Base-by-base conservation (phyloP, 2,797 vertebrate species). In the Girardinus metallicus region DNA sequence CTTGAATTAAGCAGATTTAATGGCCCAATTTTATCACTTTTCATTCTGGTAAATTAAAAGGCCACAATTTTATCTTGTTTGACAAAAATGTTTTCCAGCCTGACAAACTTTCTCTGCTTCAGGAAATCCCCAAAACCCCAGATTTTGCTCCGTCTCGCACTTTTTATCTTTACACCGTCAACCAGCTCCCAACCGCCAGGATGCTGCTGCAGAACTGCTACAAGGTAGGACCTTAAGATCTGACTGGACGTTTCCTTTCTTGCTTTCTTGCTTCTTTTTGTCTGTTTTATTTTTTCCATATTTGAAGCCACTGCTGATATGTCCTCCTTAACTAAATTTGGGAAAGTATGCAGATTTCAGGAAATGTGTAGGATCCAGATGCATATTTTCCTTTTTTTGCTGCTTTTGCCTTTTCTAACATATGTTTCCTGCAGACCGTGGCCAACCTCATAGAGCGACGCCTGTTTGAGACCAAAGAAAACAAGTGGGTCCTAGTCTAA, bases 101-200 rank as follows among this genome's bases (percentile, higher is more conserved):
- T 80, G 31, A 84, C 29, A 51, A 41, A 1, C 74, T 15, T 80
- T 18, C 83, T 66, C 31, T 8, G 78, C 26, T 71, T 49, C 83
- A 99, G 98, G 98, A 99, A 95, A 96, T 99, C 86, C 98, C 98
- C 36, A 99, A 99, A 93, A 99, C 98, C 0, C 97, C 98, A 0
- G 98, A 99, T 91, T 97, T 97, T 0, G 98, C 98, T 0, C 98
- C 98, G 0, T 98, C 98, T 70, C 96, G 98, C 62, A 99, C 98
- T 23, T 99, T 99, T 93, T 99, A 99, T 93, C 95, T 99, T 75
- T 99, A 99, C 86, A 96, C 97, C 0, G 97, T 98, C 80, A 98
- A 97, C 85, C 94, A 97, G 49, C 95, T 96, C 11, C 89, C 97
- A 0, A 96, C 96, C 0, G 96, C 97, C 0, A 95, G 97, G 34